A percentile compares a stretch with the other conserved stretches of the same genome.
Conservation (phyloP, 2,113 vertebrate species). For the Dissostichus mawsoni region DNA sequence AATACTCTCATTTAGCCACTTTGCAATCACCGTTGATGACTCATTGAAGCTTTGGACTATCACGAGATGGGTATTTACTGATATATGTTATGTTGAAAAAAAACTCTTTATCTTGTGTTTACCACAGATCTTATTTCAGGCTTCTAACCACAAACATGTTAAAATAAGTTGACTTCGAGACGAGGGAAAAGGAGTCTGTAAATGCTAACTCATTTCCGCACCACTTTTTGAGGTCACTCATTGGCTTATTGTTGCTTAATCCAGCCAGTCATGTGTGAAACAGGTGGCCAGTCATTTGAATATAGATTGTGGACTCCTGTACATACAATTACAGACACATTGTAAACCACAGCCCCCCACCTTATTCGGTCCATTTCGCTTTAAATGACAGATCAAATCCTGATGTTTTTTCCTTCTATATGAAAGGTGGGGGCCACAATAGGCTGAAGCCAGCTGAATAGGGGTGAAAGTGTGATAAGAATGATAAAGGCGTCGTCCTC, state of each 20-base stretch:
- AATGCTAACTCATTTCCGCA: background rate
- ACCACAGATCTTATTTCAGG: too few relatives aligned
- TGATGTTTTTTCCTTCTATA: constrained; percentile 40
- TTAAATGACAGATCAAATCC: constrained; percentile 42
- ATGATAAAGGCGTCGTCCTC: constrained; percentile 73
- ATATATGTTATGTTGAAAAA: too few relatives aligned
- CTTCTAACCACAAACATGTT: too few relatives aligned
- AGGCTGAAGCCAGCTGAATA: constrained; percentile 44
- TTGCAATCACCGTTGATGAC: too few relatives aligned
- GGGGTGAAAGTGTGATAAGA: constrained; percentile 67
- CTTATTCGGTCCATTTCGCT: constrained; percentile 3
- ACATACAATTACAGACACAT: background rate
- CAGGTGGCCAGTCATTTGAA: background rate
- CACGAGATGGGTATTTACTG: too few relatives aligned
- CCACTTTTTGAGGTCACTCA: background rate
- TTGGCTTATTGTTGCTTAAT: background rate
- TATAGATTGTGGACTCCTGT: background rate
- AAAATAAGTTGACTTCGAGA: too few relatives aligned
- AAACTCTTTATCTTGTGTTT: too few relatives aligned
- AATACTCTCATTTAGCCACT: too few relatives aligned
- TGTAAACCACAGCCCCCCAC: background rate
- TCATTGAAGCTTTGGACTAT: too few relatives aligned
- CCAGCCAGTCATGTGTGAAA: background rate
- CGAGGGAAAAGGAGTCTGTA: too few relatives aligned
- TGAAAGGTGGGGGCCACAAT: constrained; percentile 52